Evolutionary conservation across 1,140 invertebrate genomes (phyloP), one percentile per base, ranked within the genome.

Genomic region (Vanessa tameamea): DNA sequence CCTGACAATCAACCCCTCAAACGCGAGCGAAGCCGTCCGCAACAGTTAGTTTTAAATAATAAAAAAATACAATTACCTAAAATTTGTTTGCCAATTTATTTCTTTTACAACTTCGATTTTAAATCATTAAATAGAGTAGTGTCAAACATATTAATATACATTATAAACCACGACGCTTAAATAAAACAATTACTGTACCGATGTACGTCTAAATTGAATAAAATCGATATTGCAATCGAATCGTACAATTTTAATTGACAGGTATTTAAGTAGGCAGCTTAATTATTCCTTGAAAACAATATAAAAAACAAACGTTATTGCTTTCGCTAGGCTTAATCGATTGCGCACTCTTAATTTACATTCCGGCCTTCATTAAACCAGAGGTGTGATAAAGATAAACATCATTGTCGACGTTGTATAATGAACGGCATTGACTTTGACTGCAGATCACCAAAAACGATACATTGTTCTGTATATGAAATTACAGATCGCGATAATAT

Each of bases 401-500:
- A 16, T 37, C 53, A 65, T 11, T 20, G 47, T 65, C n/a, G 12
- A 43, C 11, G 65, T 53, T n/a, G 13, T 14, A 61, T 61, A 64
- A 68, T 68, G 65, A 67, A 37, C 20, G 31, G 16, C 53, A 72
- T 50, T 63, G 15, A 63, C 55, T 50, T 63, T 61, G 43, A 48
- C 43, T 48, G 16, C 79, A 76, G 73, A 76, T 78, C 69, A 73
- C 69, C 75, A 26, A 75, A 53, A 76, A 73, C 74, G 57, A 69
- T 55, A 68, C 59, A 48, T 72, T 77, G 59, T 75, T 75, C 63
- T 47, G 48, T 61, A 77, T 77, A 77, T 79, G 61, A 73, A 63
- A 67, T 82, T 73, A 75, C 64, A 68, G n/a, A 71, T 72, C 51
- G 37, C 13, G 66, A 64, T 67, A 55, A 67, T 55, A 13, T 0